These are phyloP conservation scores for Cichladusa arquata DNA, from an alignment of 2,113 vertebrate genomes.

Conservation along the genomic window DNA sequence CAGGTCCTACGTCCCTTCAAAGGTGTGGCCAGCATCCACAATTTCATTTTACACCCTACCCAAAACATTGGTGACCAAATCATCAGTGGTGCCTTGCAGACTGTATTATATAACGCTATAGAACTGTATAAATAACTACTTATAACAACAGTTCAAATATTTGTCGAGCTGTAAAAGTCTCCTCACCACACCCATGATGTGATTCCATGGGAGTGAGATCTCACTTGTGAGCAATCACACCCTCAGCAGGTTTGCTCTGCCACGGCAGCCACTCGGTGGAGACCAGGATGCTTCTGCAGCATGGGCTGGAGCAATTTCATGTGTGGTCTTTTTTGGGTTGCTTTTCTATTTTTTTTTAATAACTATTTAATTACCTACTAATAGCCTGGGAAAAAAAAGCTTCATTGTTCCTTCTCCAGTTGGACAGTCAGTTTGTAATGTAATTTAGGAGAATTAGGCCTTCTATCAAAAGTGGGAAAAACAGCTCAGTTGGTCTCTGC, in stretches of 20 bases:
- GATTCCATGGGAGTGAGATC: neutral
- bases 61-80: neutral
- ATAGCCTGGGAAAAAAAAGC: neutral
- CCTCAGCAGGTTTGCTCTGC: neutral
- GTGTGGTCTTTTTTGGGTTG: neutral
- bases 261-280: accelerated
- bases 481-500: neutral
- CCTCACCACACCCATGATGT: neutral
- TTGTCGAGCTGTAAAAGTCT: neutral
- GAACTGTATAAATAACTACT: neutral
- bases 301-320: neutral
- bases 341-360: neutral
- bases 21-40: neutral
- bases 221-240: neutral
- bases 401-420: neutral
- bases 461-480: neutral
- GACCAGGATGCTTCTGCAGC: neutral
- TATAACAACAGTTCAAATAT: neutral
- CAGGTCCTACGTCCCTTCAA: neutral
- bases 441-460: neutral
- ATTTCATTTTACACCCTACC: neutral
- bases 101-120: neutral
- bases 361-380: neutral
- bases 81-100: neutral
- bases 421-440: neutral